Percentiles rank a stretch among this genome's conserved stretches.
These are phyloP conservation scores for Dendrolimus houi DNA, from an alignment of 2,888 invertebrate species.

Conservation along the genomic window DNA sequence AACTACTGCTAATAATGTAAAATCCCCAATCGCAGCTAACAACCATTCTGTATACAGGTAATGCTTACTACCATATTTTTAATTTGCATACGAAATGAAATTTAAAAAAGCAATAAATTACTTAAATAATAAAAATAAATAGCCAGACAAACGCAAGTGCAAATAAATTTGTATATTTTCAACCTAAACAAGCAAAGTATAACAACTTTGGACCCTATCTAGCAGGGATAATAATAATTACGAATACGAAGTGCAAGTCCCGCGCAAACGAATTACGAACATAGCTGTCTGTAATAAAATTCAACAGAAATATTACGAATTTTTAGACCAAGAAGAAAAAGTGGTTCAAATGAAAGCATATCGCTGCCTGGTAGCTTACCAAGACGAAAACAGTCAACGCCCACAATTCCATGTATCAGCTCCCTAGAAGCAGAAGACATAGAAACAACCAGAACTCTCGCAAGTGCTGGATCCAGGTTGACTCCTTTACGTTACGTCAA, in stretches of 20 bases:
- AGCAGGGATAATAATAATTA: too few species aligned
- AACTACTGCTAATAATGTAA: constrained; percentile 65
- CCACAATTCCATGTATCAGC: constrained; percentile 62
- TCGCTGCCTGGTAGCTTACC: constrained; percentile 79
- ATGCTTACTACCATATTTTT: not conserved
- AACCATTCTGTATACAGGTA: constrained; percentile 66
- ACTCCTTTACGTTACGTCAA: constrained; percentile 64
- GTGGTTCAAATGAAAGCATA: constrained; percentile 77
- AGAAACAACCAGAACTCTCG: constrained; percentile 62
- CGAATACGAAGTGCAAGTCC: too few species aligned
- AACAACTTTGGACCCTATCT: too few species aligned
- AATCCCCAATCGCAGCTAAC: constrained; percentile 68
- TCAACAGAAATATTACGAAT: not conserved
- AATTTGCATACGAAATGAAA: too few species aligned
- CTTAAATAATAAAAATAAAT: not conserved
- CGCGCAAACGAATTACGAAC: too few species aligned
- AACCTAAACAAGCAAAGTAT: too few species aligned
- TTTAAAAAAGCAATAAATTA: not conserved
- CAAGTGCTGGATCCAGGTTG: constrained; percentile 63
- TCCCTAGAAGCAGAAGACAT: constrained; percentile 71
- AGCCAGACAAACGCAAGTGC: not conserved
- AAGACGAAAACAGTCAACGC: constrained; percentile 76
- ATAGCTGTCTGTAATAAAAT: too few species aligned
- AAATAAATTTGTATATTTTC: not conserved
- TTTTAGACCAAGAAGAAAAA: constrained; percentile 62